phyloP scores from a whole-genome alignment of 2,113 vertebrate genomes.

The Zosterops lateralis region DNA sequence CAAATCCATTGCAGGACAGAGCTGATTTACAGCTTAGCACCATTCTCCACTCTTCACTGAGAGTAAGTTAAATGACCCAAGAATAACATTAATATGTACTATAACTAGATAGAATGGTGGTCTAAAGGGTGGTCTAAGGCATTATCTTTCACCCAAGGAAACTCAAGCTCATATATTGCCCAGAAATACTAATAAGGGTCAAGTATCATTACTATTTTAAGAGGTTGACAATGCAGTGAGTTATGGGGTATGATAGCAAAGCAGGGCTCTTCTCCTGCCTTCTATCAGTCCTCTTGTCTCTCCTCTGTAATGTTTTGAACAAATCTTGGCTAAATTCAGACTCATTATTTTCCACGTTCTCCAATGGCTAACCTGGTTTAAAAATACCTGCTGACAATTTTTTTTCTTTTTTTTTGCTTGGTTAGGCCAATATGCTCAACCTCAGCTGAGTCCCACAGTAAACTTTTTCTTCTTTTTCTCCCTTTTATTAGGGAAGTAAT shows the following conservation, averaged over 20 bases:
- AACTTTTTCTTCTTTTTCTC: neutral
- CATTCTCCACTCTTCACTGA: constrained; percentile 70
- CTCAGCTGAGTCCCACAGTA: neutral
- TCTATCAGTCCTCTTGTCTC: neutral
- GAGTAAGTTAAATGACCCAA: constrained; percentile 80
- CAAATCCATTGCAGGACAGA: constrained; percentile 70
- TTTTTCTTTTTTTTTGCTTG: neutral
- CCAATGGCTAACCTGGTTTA: neutral
- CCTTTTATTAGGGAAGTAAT: neutral
- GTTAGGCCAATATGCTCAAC: neutral
- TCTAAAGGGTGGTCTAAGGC: constrained; percentile 76
- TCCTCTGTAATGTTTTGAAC: neutral
- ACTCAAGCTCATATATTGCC: constrained; percentile 71
- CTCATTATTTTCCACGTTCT: neutral
- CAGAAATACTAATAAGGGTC: constrained; percentile 73
- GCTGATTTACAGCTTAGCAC: constrained; percentile 78
- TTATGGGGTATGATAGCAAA: constrained; percentile 41
- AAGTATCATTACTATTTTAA: constrained; percentile 74
- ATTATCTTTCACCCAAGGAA: constrained; percentile 71
- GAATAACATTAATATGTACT: constrained; percentile 76
- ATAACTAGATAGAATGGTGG: constrained; percentile 65
- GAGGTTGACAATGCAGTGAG: constrained; percentile 46
- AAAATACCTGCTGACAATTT: neutral
- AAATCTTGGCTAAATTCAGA: constrained; percentile 6
- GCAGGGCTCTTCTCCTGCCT: constrained; percentile 8